Conservation (phyloP, 2,888 invertebrate genomes). For the Agapetus fuscipes region DNA sequence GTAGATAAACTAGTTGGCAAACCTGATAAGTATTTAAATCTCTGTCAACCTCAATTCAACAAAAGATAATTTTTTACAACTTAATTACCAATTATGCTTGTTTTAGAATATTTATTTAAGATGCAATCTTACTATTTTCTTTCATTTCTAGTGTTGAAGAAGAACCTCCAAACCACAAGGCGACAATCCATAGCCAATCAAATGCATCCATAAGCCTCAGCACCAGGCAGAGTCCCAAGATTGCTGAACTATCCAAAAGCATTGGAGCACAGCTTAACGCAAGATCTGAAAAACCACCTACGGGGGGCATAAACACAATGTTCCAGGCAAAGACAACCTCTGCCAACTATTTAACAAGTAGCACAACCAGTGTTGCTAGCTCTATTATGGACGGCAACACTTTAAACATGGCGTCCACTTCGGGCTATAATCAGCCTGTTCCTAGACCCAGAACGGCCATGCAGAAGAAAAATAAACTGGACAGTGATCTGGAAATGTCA, state of each 20-base stretch:
- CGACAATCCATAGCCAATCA: slow-evolving; percentile 26
- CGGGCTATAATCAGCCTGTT: slow-evolving; percentile 25
- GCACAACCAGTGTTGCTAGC: slow-evolving; percentile 33
- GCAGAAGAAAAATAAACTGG: slow-evolving; percentile 31
- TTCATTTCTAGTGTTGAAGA: slow-evolving; percentile 40
- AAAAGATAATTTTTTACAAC: too few species aligned
- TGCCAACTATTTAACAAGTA: slow-evolving; percentile 9
- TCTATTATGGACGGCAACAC: slow-evolving; percentile 36
- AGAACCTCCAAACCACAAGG: slow-evolving; percentile 29
- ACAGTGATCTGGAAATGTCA: slow-evolving; percentile 40
- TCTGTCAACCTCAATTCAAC: too few species aligned
- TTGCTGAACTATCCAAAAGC: slow-evolving; percentile 45
- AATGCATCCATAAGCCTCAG: slow-evolving; percentile 32
- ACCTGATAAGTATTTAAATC: too few species aligned
- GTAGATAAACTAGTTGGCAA: too few species aligned
- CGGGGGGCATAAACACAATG: slow-evolving; percentile 30
- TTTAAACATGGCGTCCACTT: slow-evolving; percentile 24
- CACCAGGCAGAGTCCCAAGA: slow-evolving; percentile 43
- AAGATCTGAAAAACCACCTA: slow-evolving; percentile 29
- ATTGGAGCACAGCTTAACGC: slow-evolving; percentile 45
- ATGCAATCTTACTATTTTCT: too few species aligned
- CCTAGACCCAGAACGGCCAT: slow-evolving; percentile 21
- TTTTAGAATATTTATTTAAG: too few species aligned
- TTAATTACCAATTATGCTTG: too few species aligned
- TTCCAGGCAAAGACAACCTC: slow-evolving; percentile 25